A percentile compares a stretch with the other conserved stretches of the same genome.
These are phyloP conservation scores for Poeciliopsis turneri DNA, from an alignment of 2,797 vertebrate species.

Conservation along the genomic window DNA sequence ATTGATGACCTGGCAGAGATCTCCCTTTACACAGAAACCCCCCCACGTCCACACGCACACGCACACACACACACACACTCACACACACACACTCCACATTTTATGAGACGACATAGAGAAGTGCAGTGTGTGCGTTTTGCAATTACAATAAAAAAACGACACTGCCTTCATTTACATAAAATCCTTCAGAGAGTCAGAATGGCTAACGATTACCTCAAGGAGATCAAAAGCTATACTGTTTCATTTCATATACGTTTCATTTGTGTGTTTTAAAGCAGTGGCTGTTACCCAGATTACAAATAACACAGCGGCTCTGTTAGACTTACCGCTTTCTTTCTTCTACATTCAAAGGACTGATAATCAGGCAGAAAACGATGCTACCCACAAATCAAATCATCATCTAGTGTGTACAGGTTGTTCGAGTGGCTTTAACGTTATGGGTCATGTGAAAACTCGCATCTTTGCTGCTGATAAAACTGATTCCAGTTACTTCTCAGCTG, in stretches of 20 bases:
- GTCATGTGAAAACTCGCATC: neutral
- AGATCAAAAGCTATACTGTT: neutral
- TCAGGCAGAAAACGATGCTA: neutral
- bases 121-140: neutral
- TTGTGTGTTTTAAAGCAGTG: neutral
- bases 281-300: neutral
- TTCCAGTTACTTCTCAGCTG: neutral
- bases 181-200: neutral
- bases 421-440: neutral
- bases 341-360: slow-evolving; percentile 8
- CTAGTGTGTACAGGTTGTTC: neutral
- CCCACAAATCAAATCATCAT: neutral
- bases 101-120: neutral
- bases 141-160: neutral
- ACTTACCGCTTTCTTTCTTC: neutral
- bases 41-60: neutral
- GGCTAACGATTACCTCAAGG: neutral
- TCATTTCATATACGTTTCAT: neutral
- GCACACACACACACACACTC: neutral
- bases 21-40: neutral
- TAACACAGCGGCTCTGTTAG: neutral
- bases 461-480: neutral
- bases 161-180: neutral
- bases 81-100: slow-evolving; percentile 2
- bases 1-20: neutral